These are phyloP conservation scores for Ceyx cyanopectus DNA, from an alignment of 2,113 vertebrate species.

Conservation along the genomic window DNA sequence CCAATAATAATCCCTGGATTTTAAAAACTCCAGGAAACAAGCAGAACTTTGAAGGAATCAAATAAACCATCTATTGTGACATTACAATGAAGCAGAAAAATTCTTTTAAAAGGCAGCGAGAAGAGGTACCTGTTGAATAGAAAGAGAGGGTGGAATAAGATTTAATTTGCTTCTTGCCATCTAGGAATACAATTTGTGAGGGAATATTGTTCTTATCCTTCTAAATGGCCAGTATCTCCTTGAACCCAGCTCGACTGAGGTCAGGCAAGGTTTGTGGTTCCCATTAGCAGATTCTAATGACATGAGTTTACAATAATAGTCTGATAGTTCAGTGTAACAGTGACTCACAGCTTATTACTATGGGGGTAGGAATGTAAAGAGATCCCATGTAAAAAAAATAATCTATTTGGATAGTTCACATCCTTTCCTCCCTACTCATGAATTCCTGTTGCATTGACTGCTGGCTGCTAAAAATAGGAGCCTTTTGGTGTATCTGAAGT, in stretches of 20 bases:
- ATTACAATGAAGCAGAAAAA: not conserved
- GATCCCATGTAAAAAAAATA: conserved; percentile 26
- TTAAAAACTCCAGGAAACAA: not conserved
- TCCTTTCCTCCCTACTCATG: conserved; percentile 63
- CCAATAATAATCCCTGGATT: not conserved
- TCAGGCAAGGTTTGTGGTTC: not conserved
- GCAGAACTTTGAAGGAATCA: not conserved
- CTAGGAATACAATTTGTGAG: conserved; percentile 7
- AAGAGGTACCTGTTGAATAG: not conserved
- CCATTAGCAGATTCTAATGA: conserved; percentile 17
- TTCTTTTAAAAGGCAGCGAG: not conserved
- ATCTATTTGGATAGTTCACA: conserved; percentile 39
- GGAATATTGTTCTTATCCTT: not conserved
- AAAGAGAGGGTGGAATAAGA: not conserved
- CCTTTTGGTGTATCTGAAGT: conserved; percentile 7
- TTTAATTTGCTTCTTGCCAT: not conserved
- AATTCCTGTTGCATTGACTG: conserved; percentile 43
- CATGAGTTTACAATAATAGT: conserved; percentile 31
- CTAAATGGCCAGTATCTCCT: not conserved
- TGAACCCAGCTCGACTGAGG: not conserved
- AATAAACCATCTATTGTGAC: not conserved
- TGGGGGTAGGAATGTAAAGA: conserved; percentile 18
- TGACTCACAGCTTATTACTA: conserved; percentile 51
- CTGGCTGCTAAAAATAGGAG: conserved; percentile 49
- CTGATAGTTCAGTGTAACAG: conserved; percentile 31